Evolutionary conservation across 2,113 vertebrate species (phyloP).

Genomic region (Odobenus rosmarus): DNA sequence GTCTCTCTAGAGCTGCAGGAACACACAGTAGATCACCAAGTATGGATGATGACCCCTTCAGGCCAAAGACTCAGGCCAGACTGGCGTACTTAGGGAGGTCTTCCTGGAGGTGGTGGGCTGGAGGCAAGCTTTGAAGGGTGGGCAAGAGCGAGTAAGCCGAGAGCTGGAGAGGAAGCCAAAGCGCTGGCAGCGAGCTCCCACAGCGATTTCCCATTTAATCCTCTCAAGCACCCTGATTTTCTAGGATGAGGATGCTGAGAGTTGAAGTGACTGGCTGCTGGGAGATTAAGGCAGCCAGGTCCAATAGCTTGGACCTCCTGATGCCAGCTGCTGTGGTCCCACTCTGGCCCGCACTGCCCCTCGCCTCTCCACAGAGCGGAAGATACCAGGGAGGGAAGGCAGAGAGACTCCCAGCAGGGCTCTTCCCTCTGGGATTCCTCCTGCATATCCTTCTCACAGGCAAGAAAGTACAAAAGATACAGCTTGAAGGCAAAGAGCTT

Average conservation of each 20-base stretch:
- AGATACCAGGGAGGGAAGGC: neutral
- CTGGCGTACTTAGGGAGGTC: neutral
- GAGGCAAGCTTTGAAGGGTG: neutral
- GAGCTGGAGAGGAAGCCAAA: neutral
- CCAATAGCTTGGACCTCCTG: neutral
- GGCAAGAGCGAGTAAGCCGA: neutral
- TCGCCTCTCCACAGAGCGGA: neutral
- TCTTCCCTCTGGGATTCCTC: neutral
- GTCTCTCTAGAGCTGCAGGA: neutral
- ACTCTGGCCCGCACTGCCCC: neutral
- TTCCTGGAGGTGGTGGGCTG: neutral
- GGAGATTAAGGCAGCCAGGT: neutral
- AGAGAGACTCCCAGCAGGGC: neutral
- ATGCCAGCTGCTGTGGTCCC: neutral
- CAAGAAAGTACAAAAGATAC: neutral
- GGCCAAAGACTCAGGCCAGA: neutral
- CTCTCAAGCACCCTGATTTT: neutral
- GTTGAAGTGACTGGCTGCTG: neutral
- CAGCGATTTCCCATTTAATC: neutral
- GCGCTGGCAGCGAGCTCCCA: neutral
- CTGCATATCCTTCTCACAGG: neutral
- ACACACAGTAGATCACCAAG: fast-evolving
- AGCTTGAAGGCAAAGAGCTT: neutral
- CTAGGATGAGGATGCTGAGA: neutral
- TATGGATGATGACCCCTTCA: neutral